These are phyloP conservation scores for Meloe dianella DNA, from an alignment of 2,888 invertebrate genomes.

Conservation along the genomic window DNA sequence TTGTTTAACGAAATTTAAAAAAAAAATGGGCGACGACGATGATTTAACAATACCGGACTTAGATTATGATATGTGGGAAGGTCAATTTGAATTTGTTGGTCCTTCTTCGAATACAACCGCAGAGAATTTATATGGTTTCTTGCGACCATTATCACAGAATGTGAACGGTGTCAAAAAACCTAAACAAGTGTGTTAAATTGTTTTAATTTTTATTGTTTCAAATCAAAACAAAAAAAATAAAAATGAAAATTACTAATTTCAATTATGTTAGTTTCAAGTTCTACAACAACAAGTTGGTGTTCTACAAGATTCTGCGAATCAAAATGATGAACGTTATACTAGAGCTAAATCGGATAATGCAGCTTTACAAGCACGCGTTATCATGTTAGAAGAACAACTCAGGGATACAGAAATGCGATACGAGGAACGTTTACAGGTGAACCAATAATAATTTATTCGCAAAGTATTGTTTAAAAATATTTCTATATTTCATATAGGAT, in stretches of 20 bases:
- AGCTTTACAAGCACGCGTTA: conserved; percentile 85
- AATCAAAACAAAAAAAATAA: no score
- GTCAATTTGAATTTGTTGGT: conserved; percentile 85
- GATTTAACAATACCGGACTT: conserved; percentile 64
- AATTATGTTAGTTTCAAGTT: conserved; percentile 77
- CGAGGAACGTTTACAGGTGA: conserved; percentile 63
- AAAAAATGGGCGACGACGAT: conserved; percentile 52
- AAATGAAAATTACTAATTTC: background rate
- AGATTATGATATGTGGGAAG: conserved; percentile 89
- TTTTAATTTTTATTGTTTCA: background rate
- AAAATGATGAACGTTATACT: conserved; percentile 86
- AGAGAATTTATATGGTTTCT: conserved; percentile 43
- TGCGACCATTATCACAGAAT: conserved; percentile 37
- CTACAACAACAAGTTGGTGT: conserved; percentile 92
- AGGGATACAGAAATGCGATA: conserved; percentile 69
- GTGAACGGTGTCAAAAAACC: conserved; percentile 65
- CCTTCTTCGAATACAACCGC: conserved; percentile 48
- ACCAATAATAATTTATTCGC: no score
- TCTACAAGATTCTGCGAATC: conserved; percentile 85
- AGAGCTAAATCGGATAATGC: conserved; percentile 93
- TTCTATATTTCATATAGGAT: no score
- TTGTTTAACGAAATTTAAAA: background rate
- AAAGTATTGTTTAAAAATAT: no score
- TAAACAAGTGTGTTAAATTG: conserved; percentile 63
- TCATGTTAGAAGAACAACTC: conserved; percentile 90